Evolutionary conservation across 2,888 invertebrate genomes (phyloP), one percentile per base, ranked within the genome.

Genomic region (Lithodes maja): DNA sequence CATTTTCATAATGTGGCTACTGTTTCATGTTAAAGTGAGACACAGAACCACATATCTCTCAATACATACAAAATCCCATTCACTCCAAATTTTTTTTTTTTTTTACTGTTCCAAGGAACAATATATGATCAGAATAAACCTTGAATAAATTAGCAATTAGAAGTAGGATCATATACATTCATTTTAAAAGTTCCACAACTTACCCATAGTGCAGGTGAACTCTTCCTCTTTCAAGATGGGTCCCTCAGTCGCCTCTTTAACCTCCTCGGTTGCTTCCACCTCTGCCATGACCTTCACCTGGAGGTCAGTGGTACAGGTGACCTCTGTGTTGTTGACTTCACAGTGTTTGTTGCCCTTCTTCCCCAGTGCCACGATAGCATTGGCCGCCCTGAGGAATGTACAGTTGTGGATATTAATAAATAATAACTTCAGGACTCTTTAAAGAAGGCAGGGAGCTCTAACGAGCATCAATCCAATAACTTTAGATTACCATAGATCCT

Each of bases 271-370:
- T 0, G 33, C 75, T 7, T 89, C 88, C 53, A 55, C 80, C 12
- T 89, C 88, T 9, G 75, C 33, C 15, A 53, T 75, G 3, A 61
- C 75, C 53, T 84, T 81, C 54, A 74, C 54, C 5, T n/a, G 33
- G 3, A 81, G 71, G 68, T 77, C 88, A 81, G 55, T 75, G 52
- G 82, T 71, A 68, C 80, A 53, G 33, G 81, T 77, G 3, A 81
- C 81, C 49, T 85, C 88, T 15, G 88, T 17, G 52, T 3, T 80
- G 12, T 50, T 80, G 50, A 61, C 61, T 71, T 89, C 88, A 61
- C 77, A 84, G 52, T 85, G 85, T 54, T 89, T 89, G 80, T 68
- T 55, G 3, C 88, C 88, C 69, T 89, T 89, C 77, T 89, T 89
- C 15, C 88, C 88, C 52, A 89, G 49, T 50, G 88, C 88, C 1